Evolutionary conservation across 2,888 invertebrate genomes (phyloP), one percentile per base, ranked within the genome.

Genomic region (Fragum fragum): DNA sequence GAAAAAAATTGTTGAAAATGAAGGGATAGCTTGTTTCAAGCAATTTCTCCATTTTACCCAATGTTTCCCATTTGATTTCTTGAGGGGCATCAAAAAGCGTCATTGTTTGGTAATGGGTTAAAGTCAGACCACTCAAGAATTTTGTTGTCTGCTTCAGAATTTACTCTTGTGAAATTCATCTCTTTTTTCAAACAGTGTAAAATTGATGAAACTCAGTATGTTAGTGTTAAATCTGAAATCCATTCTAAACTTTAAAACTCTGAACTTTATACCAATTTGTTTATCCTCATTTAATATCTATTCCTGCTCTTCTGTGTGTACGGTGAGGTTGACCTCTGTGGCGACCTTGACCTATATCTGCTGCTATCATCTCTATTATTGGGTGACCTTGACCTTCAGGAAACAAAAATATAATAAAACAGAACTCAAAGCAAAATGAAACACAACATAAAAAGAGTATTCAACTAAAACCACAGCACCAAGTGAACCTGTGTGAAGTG

Each of bases 361-460:
- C 57, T 47, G 26, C 47, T 42, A 59, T 76, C 68, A 32, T 73
- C 75, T 55, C 73, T 55, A 5, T 57, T 36, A 36, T 71, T 79
- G 39, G 71, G 84, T 76, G 89, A 88, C 81, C 88, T 85, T 81
- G 88, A 88, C 80, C 88, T 86, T 79, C 73, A 79, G 76, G 73
- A 71, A 52, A 74, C 29, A 18, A 76, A 74, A 69, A 63, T 59
- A 72, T 80, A 76, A 74, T 32, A 77, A 78, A 74, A 81, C 59
- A 79, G 63, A 81, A 74, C 73, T 76, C 18, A 76, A 70, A 63
- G 36, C 47, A 47, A 47, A 47, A 47, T 47, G 14, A 47, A n/a
- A 14, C 47, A 18, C n/a, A 47, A 47, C 16, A 47, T 47, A 47
- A 18, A 14, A 6, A 36, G 32, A 36, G 32, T 36, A 36, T 36